Evolutionary conservation across 2,888 invertebrate species (phyloP), one percentile per base, ranked within the genome.

Genomic region (Strigamia maritima): DNA sequence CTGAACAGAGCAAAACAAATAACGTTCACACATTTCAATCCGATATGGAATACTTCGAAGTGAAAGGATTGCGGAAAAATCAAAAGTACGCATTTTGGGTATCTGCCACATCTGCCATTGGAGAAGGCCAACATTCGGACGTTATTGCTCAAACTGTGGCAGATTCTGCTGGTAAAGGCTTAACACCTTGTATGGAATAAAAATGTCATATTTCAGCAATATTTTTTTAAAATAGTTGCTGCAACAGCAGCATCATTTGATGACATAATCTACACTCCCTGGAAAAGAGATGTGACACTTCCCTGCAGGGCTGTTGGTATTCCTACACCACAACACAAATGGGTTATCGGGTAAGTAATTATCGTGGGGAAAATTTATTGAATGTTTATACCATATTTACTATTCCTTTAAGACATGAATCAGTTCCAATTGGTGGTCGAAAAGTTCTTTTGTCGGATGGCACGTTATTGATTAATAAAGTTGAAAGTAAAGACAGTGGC

Each of bases 181-280:
- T 35, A 28, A 16, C n/a, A n/a, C n/a, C n/a, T n/a, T n/a, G 1
- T 75, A 8, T 26, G 3, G n/a, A 28, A 31, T 75, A 70, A 38
- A n/a, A n/a, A n/a, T n/a, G n/a, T n/a, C n/a, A n/a, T n/a, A 26
- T 12, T 19, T 75, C 28, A 28, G n/a, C n/a, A 2, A 6, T 22
- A 10, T 16, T 22, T 19, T 19, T 70, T 16, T n/a, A 19, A 85
- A 87, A 81, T 85, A 93, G 96, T 95, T 80, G 94, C 96, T 75
- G 97, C 97, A 0, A 94, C 94, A 86, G 96, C 97, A 83, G 95
- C 96, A 74, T 96, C 96, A 0, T 97, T 97, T 86, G 95, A 97
- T 85, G 94, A 94, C 85, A 92, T 92, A 19, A 94, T 95, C 86
- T 93, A 83, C 4, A 74, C 75, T 4, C 77, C 60, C 8, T 80